Conservation (phyloP, 2,113 vertebrate genomes). For the Cathartes aura region DNA sequence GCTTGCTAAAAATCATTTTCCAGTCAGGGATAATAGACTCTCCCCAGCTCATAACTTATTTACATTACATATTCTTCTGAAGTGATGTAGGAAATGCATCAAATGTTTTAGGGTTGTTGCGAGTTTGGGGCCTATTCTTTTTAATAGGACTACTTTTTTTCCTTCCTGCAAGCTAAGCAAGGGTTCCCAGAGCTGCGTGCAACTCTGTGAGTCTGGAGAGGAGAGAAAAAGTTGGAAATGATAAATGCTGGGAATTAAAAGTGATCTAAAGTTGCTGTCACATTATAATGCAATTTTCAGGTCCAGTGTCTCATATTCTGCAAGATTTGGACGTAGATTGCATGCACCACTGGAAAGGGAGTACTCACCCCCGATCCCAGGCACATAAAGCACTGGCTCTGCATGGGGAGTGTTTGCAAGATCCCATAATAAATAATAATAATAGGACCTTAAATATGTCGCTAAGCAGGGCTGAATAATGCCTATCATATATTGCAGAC, state of each 20-base stretch:
- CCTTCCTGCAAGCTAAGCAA: not conserved
- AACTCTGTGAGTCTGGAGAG: not conserved
- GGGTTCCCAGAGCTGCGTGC: not conserved
- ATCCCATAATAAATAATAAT: slow-evolving; percentile 23
- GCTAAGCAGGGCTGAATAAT: not conserved
- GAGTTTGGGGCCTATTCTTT: not conserved
- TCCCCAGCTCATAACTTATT: not conserved
- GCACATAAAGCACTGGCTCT: slow-evolving; percentile 8
- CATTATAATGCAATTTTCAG: not conserved
- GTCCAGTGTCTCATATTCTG: not conserved
- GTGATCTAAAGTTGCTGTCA: slow-evolving; percentile 6
- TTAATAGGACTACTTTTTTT: not conserved
- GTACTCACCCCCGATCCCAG: not conserved
- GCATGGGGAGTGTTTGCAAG: not conserved
- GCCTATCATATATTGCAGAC: not conserved
- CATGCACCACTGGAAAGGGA: not conserved
- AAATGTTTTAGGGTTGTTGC: not conserved
- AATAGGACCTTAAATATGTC: not conserved
- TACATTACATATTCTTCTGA: not conserved
- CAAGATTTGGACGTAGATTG: not conserved
- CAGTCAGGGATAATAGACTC: not conserved
- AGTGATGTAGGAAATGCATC: not conserved
- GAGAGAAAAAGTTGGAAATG: not conserved
- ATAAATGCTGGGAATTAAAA: slow-evolving; percentile 29
- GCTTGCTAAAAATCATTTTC: not conserved